Conservation (phyloP, 2,797 vertebrate genomes). For the Petrocephalus sullivani region DNA sequence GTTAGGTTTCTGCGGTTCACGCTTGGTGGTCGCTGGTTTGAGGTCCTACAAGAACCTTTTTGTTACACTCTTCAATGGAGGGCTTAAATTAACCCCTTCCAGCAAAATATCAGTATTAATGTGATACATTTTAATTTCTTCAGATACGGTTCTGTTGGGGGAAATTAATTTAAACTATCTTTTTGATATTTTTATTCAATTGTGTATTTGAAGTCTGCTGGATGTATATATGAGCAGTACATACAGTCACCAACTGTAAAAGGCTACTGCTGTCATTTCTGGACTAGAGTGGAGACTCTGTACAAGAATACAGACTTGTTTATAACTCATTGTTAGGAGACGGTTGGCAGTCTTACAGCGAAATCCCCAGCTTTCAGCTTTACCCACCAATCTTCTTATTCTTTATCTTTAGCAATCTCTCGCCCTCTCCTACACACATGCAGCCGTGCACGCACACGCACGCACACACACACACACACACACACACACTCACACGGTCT, state of each 20-base stretch:
- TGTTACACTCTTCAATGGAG: not conserved
- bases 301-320: not conserved
- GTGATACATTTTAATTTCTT: not conserved
- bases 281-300: not conserved
- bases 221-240: not conserved
- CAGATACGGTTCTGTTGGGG: not conserved
- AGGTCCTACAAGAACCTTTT: too few species aligned
- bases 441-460: not conserved
- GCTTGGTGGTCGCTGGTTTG: not conserved
- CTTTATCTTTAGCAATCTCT: slow-evolving; percentile 1
- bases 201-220: not conserved
- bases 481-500: not conserved
- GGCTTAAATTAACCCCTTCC: not conserved
- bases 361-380: not conserved
- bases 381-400: not conserved
- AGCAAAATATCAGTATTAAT: not conserved
- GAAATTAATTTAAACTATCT: not conserved
- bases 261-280: not conserved
- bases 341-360: not conserved
- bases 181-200: not conserved
- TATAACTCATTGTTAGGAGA: not conserved
- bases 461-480: not conserved
- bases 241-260: not conserved
- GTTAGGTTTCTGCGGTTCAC: too few species aligned
- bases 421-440: not conserved